Evolutionary conservation across 2,113 vertebrate genomes (phyloP).

Genomic region (Anser cygnoides): DNA sequence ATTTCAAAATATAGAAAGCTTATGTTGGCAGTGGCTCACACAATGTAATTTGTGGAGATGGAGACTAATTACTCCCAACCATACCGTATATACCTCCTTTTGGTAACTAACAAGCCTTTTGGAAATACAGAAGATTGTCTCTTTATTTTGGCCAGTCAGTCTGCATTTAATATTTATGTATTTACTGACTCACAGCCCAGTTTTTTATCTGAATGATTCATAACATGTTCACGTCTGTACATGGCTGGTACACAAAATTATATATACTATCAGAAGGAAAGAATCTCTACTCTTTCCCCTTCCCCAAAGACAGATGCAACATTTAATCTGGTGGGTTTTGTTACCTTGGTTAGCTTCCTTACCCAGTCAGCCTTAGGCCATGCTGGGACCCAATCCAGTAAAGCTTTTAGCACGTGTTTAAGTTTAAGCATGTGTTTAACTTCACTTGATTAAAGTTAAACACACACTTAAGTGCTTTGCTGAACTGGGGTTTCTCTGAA

Average conservation of each 20-base stretch:
- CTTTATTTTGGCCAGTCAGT: conserved; percentile 46
- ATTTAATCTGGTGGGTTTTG: conserved; percentile 10
- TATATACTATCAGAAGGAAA: background rate
- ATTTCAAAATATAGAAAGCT: conserved; percentile 69
- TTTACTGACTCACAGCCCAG: conserved; percentile 27
- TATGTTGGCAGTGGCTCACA: conserved; percentile 58
- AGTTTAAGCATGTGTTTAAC: conserved; percentile 65
- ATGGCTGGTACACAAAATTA: background rate
- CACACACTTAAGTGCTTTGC: conserved; percentile 43
- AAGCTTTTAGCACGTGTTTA: conserved; percentile 67
- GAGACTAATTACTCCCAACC: conserved; percentile 44
- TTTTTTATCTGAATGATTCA: conserved; percentile 38
- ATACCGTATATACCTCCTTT: conserved; percentile 27
- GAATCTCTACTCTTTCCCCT: background rate
- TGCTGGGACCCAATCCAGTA: conserved; percentile 57
- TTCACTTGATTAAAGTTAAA: conserved; percentile 61
- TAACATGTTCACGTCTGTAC: background rate
- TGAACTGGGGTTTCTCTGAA: conserved; percentile 52
- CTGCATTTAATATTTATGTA: conserved; percentile 33
- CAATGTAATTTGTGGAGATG: conserved; percentile 50
- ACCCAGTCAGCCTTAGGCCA: background rate
- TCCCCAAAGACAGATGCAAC: conserved; percentile 24
- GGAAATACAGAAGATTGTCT: conserved; percentile 18
- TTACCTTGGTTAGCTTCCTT: conserved; percentile 27
- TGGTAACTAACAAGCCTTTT: conserved; percentile 31